phyloP scores from a whole-genome alignment of 2,888 invertebrate genomes.

The Volucella zonaria region DNA sequence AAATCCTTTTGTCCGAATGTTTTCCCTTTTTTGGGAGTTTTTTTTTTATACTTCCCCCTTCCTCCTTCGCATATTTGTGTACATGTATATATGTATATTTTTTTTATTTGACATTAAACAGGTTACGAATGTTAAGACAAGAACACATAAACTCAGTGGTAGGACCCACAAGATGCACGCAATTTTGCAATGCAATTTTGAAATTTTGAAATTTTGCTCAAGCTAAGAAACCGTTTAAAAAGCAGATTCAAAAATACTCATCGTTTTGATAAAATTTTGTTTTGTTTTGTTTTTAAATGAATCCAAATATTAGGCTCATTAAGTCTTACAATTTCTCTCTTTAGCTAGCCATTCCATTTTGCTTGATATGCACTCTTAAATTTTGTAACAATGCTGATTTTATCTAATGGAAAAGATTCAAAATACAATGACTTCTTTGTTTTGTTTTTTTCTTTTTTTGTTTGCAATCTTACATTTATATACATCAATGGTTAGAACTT shows the following conservation, averaged over 20 bases:
- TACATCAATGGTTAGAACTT: constrained; percentile 55
- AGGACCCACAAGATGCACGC: too few species aligned
- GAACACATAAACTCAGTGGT: constrained; percentile 11
- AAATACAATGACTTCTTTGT: constrained; percentile 8
- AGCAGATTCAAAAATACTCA: constrained; percentile 11
- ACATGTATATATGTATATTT: not conserved
- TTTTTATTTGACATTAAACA: constrained; percentile 17
- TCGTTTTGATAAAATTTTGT: not conserved
- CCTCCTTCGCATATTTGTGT: not conserved
- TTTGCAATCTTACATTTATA: constrained; percentile 43
- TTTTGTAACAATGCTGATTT: constrained; percentile 1
- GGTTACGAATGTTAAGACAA: constrained; percentile 7
- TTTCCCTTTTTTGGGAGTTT: not conserved
- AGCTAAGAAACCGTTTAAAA: not conserved
- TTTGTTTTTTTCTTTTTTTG: constrained; percentile 13
- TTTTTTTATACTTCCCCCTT: not conserved
- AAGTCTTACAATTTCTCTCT: constrained; percentile 8
- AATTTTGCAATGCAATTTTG: not conserved
- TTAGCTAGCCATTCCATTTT: not conserved
- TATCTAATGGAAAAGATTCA: not conserved
- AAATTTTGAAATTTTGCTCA: not conserved
- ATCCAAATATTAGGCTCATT: constrained; percentile 22
- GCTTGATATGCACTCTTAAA: constrained; percentile 14
- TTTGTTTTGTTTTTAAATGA: not conserved
- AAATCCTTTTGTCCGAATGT: constrained; percentile 10